Conservation (phyloP, 2,113 vertebrate species). For the Empidonax alnorum region DNA sequence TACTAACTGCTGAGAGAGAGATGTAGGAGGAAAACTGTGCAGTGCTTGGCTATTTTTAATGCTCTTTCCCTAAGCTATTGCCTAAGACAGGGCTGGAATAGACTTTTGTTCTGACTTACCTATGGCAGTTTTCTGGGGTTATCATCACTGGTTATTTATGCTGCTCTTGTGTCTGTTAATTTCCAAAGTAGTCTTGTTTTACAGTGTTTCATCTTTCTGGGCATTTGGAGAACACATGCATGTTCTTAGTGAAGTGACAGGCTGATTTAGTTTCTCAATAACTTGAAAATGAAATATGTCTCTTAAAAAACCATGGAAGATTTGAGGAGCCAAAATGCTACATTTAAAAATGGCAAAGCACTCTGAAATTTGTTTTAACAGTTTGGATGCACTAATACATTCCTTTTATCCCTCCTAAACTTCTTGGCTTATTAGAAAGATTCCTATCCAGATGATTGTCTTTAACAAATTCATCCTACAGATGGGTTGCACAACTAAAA, state of each 20-base stretch:
- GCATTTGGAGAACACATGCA: slow-evolving; percentile 16
- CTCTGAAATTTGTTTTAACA: slow-evolving; percentile 30
- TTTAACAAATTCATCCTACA: slow-evolving; percentile 21
- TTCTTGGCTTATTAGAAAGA: slow-evolving; percentile 47
- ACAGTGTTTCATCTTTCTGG: background rate
- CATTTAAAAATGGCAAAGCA: slow-evolving; percentile 28
- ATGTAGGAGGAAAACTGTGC: background rate
- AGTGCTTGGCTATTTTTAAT: background rate
- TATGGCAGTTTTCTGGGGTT: background rate
- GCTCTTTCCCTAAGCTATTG: background rate
- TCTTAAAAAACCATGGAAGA: slow-evolving; percentile 3
- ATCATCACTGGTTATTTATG: background rate
- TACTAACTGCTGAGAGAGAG: background rate
- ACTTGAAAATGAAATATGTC: background rate
- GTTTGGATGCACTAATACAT: slow-evolving; percentile 43
- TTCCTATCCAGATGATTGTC: slow-evolving; percentile 37
- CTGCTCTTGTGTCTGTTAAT: background rate
- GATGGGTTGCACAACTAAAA: slow-evolving; percentile 43
- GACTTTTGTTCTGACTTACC: background rate
- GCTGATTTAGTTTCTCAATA: slow-evolving; percentile 46
- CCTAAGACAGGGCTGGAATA: background rate
- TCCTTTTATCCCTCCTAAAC: slow-evolving; percentile 51
- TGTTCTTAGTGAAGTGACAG: background rate
- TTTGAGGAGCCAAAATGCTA: slow-evolving; percentile 23
- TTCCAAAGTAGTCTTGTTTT: background rate